Conservation (phyloP, 2,888 invertebrate genomes). For the Euplagia quadripunctaria region DNA sequence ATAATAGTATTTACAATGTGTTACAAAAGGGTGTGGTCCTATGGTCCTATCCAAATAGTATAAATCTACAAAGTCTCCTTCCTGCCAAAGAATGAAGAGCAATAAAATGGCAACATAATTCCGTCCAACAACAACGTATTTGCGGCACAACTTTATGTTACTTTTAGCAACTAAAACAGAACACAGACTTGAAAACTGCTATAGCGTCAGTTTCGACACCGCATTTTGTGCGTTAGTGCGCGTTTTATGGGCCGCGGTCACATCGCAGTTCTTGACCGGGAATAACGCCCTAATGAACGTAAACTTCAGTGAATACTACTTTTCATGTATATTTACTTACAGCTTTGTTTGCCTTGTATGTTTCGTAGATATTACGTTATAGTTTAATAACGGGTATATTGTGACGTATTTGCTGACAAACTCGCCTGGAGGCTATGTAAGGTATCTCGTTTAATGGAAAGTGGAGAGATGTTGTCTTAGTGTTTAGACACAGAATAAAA, state of each 20-base stretch:
- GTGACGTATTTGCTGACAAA: not conserved
- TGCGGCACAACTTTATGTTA: not conserved
- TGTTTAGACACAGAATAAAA: not conserved
- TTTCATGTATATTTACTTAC: constrained; percentile 40
- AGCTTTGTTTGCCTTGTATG: constrained; percentile 42
- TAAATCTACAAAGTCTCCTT: no score
- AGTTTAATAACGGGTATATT: not conserved
- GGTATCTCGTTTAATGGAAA: not conserved
- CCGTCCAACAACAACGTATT: not conserved
- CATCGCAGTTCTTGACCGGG: not conserved
- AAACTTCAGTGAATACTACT: constrained; percentile 23
- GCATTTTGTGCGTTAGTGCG: constrained; percentile 25
- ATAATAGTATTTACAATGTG: no score
- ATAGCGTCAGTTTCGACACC: constrained; percentile 35
- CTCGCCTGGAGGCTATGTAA: not conserved
- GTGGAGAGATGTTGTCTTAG: not conserved
- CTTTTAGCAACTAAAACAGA: constrained; percentile 34
- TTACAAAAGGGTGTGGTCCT: no score
- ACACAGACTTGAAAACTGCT: constrained; percentile 33
- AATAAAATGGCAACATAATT: no score
- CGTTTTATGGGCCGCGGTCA: constrained; percentile 19
- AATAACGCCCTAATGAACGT: not conserved
- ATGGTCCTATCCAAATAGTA: no score
- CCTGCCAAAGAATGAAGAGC: no score
- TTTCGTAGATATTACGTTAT: constrained; percentile 38